Conservation (phyloP, 2,888 invertebrate genomes). For the Glaucopsyche alexis region DNA sequence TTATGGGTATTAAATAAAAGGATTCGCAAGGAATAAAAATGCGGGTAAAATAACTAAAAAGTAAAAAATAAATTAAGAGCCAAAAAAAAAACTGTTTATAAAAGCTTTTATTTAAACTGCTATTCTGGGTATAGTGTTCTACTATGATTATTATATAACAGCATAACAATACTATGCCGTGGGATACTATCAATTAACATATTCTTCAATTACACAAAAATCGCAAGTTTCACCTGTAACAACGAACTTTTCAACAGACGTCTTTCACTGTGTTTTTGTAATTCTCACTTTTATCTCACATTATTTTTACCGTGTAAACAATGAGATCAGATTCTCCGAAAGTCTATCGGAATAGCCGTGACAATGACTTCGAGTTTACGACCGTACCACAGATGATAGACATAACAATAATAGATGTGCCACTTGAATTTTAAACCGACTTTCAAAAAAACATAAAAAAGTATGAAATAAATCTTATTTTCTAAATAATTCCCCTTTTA, state of each 20-base stretch:
- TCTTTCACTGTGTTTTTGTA: not conserved
- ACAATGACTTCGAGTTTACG: not conserved
- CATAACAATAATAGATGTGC: not conserved
- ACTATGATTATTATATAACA: too few species aligned
- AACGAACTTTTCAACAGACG: not conserved
- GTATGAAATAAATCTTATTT: too few species aligned
- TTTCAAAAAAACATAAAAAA: too few species aligned
- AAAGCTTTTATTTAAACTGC: too few species aligned
- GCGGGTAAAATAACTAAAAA: too few species aligned
- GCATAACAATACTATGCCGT: not conserved
- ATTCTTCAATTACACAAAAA: not conserved
- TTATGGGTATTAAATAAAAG: too few species aligned
- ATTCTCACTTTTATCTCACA: slow-evolving; percentile 3
- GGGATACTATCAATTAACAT: not conserved
- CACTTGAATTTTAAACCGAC: too few species aligned
- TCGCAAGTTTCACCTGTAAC: slow-evolving; percentile 5
- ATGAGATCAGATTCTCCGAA: slow-evolving; percentile 21
- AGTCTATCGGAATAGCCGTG: slow-evolving; percentile 11
- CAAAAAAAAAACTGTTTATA: too few species aligned
- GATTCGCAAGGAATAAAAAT: too few species aligned
- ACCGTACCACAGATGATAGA: not conserved
- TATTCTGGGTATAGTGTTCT: too few species aligned
- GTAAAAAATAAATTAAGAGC: too few species aligned
- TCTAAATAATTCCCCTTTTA: too few species aligned
- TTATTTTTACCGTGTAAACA: slow-evolving; percentile 3